A percentile compares a stretch with the other conserved stretches of the same genome.
Conservation (phyloP, 2,113 vertebrate genomes). For the Cepphus grylle region DNA sequence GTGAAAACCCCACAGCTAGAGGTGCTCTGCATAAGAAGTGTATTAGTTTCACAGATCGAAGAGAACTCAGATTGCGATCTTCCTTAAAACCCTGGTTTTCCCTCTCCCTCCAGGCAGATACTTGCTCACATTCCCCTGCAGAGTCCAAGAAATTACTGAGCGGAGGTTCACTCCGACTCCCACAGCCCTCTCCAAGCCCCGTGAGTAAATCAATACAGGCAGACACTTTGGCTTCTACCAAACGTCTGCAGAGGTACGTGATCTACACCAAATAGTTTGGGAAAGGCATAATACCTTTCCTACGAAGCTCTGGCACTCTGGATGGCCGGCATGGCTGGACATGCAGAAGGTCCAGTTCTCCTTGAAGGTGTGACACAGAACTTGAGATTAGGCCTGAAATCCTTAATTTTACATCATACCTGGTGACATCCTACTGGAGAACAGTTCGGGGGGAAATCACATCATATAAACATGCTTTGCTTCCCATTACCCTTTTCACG, state of each 20-base stretch:
- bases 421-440: background rate
- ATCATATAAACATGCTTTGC: background rate
- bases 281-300: background rate
- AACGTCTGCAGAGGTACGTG: background rate
- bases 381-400: background rate
- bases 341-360: background rate
- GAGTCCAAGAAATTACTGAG: constrained; percentile 48
- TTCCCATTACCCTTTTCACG: background rate
- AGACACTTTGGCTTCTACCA: constrained; percentile 1
- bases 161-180: background rate
- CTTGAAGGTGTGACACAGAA: background rate
- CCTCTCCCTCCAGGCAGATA: constrained; percentile 16
- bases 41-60: background rate
- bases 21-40: background rate
- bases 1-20: background rate
- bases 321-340: background rate
- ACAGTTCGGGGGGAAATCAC: background rate
- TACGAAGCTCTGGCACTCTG: background rate
- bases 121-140: background rate
- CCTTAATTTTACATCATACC: background rate
- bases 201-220: background rate
- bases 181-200: background rate
- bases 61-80: constrained; percentile 38
- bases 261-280: background rate
- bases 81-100: constrained; percentile 8